Conservation (phyloP, 2,888 invertebrate species). For the Sarcophaga caerulescens region DNA sequence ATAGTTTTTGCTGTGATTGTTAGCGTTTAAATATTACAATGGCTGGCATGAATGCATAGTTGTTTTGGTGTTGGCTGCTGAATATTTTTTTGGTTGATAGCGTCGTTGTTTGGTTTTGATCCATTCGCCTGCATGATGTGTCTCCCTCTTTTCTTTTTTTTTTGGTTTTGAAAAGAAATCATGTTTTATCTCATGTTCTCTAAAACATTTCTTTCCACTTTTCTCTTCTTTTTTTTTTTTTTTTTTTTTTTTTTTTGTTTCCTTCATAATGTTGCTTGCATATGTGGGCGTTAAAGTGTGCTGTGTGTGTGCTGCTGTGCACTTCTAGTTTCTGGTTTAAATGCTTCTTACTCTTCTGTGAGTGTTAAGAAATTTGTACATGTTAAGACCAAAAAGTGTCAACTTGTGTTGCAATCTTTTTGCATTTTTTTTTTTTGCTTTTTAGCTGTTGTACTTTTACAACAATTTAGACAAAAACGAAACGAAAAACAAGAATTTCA, state of each 20-base stretch:
- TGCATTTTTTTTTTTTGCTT: background rate
- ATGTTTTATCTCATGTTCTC: conserved; percentile 65
- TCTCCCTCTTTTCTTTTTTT: background rate
- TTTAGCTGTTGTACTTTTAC: conserved; percentile 28
- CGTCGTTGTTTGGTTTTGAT: conserved; percentile 48
- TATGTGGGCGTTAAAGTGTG: conserved; percentile 65
- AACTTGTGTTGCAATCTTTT: conserved; percentile 55
- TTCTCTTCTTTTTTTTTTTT: conserved; percentile 11
- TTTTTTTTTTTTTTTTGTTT: conserved; percentile 6
- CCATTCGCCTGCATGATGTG: conserved; percentile 61
- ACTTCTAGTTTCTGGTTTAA: conserved; percentile 54
- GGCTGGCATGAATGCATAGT: conserved; percentile 4
- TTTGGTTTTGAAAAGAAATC: conserved; percentile 48
- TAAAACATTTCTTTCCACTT: conserved; percentile 8
- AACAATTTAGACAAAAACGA: conserved; percentile 39
- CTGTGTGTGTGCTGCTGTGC: background rate
- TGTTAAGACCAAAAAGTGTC: conserved; percentile 67
- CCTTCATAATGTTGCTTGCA: conserved; percentile 18
- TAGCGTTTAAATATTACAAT: conserved; percentile 67
- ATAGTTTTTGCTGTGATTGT: conserved; percentile 63
- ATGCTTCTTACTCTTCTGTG: conserved; percentile 43
- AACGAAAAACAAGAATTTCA: conserved; percentile 33
- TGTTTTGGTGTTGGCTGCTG: conserved; percentile 22
- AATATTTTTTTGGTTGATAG: conserved; percentile 17
- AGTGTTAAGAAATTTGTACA: conserved; percentile 67